A percentile compares a stretch with the other conserved stretches of the same genome.
Evolutionary conservation across 2,113 vertebrate genomes (phyloP).

Genomic region (Thinocorus orbignyianus): DNA sequence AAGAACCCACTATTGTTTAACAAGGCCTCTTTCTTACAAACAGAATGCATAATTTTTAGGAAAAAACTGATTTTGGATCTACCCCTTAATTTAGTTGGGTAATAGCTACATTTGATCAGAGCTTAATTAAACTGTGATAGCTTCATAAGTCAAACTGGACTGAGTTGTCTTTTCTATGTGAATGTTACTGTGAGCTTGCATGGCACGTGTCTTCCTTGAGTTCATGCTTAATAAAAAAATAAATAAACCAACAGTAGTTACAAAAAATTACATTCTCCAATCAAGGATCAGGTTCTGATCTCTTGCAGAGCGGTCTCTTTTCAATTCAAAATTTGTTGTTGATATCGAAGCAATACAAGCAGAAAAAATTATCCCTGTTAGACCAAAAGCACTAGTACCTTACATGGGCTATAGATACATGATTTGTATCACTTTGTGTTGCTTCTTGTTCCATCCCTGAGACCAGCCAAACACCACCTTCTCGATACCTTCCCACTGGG

Average conservation of each 20-base stretch:
- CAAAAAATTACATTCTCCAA: background rate
- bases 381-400: background rate
- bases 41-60: background rate
- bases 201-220: background rate
- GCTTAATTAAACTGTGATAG: background rate
- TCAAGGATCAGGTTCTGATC: background rate
- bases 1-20: background rate
- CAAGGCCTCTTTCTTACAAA: conserved; percentile 19
- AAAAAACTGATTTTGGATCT: background rate
- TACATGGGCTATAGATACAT: background rate
- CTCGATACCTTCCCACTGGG: background rate
- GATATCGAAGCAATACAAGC: background rate
- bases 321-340: background rate
- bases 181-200: background rate
- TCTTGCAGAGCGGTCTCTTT: background rate
- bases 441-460: background rate
- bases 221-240: background rate
- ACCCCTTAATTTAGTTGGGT: conserved; percentile 14
- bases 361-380: background rate
- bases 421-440: background rate
- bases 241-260: background rate
- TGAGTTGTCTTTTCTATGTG: background rate
- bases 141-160: background rate
- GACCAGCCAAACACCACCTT: background rate
- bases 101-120: background rate